These are phyloP conservation scores for Autographa pulchrina DNA, from an alignment of 2,888 invertebrate species.

Conservation along the genomic window DNA sequence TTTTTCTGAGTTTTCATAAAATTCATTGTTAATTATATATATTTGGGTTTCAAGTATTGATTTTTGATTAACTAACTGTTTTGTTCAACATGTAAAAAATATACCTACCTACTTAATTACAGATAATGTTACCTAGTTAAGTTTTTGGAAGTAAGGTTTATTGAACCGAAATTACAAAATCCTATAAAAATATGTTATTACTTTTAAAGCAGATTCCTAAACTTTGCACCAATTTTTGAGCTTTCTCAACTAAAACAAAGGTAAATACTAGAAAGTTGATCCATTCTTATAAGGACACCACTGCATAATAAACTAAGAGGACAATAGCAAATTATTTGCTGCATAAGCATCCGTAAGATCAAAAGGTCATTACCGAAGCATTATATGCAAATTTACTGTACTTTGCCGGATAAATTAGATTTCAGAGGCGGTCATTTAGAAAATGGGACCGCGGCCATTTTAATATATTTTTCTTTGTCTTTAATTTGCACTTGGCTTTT, in stretches of 20 bases:
- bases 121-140: no score
- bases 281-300: slow-evolving; percentile 22
- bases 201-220: not conserved
- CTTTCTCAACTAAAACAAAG: slow-evolving; percentile 22
- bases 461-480: slow-evolving; percentile 46
- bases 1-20: no score
- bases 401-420: slow-evolving; percentile 72
- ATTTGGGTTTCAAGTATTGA: no score
- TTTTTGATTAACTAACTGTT: no score
- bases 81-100: no score
- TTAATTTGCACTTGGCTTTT: slow-evolving; percentile 11
- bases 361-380: slow-evolving; percentile 68
- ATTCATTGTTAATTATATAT: no score
- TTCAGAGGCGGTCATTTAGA: slow-evolving; percentile 65
- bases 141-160: no score
- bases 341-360: slow-evolving; percentile 48
- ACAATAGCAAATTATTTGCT: slow-evolving; percentile 64
- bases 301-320: slow-evolving; percentile 30
- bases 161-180: no score
- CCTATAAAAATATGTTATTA: no score
- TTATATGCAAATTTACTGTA: slow-evolving; percentile 76
- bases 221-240: not conserved
- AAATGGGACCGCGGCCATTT: slow-evolving; percentile 58
- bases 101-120: no score
- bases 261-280: not conserved